These are phyloP conservation scores for Prosopocoilus inquinatus DNA, from an alignment of 2,888 invertebrate genomes.

Conservation along the genomic window DNA sequence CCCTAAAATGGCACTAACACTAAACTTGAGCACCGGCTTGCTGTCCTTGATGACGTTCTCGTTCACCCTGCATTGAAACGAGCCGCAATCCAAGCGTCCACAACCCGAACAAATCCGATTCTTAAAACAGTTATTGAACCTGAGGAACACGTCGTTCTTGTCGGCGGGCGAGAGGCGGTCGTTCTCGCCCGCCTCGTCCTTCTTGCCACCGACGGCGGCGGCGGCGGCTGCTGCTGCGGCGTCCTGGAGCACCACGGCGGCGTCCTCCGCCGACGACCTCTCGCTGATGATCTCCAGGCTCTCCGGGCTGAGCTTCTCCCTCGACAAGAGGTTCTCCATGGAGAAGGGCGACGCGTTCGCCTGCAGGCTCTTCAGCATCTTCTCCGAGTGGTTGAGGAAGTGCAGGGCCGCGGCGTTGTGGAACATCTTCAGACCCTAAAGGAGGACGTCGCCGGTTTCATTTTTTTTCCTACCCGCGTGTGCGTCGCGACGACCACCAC, in stretches of 20 bases:
- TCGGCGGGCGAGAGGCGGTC: slow-evolving; percentile 37
- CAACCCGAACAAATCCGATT: slow-evolving; percentile 56
- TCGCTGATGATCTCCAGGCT: slow-evolving; percentile 30
- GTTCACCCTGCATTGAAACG: slow-evolving; percentile 44
- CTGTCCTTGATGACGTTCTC: slow-evolving; percentile 38
- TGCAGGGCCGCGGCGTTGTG: slow-evolving; percentile 43
- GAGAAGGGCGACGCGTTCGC: slow-evolving; percentile 47
- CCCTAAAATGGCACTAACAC: slow-evolving; percentile 88
- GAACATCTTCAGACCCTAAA: slow-evolving; percentile 36
- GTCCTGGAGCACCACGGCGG: slow-evolving; percentile 2
- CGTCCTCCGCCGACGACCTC: slow-evolving; percentile 20
- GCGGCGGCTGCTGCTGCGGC: slow-evolving; percentile 7
- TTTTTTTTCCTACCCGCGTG: background rate
- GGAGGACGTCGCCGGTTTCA: background rate
- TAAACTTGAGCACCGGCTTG: slow-evolving; percentile 85
- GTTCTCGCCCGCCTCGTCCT: slow-evolving; percentile 27
- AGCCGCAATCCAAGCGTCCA: slow-evolving; percentile 57
- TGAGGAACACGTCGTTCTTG: slow-evolving; percentile 41
- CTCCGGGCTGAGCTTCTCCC: slow-evolving; percentile 46
- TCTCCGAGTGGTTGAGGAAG: slow-evolving; percentile 42
- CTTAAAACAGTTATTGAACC: slow-evolving; percentile 45
- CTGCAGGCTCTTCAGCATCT: slow-evolving; percentile 47
- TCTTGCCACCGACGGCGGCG: slow-evolving; percentile 24
- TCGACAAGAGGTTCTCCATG: slow-evolving; percentile 47
- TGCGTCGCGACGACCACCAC: too few species aligned